These are phyloP conservation scores for Cyanistes caeruleus DNA, from an alignment of 2,113 vertebrate species.

Conservation along the genomic window DNA sequence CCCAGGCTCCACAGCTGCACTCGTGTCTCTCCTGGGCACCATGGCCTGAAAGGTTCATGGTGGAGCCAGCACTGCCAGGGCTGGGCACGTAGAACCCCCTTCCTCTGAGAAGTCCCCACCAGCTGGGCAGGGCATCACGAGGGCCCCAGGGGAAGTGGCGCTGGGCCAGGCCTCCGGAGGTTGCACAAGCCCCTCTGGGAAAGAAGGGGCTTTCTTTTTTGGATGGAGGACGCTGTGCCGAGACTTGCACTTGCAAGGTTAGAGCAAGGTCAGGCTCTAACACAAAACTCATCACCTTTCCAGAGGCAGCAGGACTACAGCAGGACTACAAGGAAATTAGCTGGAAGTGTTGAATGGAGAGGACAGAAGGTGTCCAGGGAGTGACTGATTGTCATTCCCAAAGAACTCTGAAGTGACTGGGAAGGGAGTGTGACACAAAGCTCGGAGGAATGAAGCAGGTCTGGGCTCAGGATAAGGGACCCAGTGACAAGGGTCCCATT, in stretches of 20 bases:
- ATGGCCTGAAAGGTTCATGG: not conserved
- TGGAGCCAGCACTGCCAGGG: not conserved
- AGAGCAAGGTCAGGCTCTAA: not conserved
- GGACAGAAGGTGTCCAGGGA: not conserved
- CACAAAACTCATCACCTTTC: not conserved
- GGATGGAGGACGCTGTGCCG: rapidly evolving
- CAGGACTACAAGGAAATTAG: not conserved
- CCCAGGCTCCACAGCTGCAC: rapidly evolving
- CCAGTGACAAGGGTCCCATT: not conserved
- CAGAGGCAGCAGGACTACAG: not conserved
- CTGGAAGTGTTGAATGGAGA: not conserved
- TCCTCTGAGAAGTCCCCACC: not conserved
- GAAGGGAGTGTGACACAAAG: not conserved
- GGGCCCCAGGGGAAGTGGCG: not conserved
- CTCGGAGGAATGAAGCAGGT: not conserved
- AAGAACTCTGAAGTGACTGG: not conserved
- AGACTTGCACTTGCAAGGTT: not conserved
- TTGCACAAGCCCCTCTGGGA: not conserved
- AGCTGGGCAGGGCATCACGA: not conserved
- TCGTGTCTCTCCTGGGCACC: not conserved
- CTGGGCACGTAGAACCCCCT: not conserved
- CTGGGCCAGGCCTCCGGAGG: not conserved
- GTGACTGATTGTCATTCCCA: not conserved
- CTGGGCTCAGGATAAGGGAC: not conserved
- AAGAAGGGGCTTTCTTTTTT: not conserved